Evolutionary conservation across 2,888 invertebrate genomes (phyloP), one percentile per base, ranked within the genome.

Genomic region (Cancer borealis): DNA sequence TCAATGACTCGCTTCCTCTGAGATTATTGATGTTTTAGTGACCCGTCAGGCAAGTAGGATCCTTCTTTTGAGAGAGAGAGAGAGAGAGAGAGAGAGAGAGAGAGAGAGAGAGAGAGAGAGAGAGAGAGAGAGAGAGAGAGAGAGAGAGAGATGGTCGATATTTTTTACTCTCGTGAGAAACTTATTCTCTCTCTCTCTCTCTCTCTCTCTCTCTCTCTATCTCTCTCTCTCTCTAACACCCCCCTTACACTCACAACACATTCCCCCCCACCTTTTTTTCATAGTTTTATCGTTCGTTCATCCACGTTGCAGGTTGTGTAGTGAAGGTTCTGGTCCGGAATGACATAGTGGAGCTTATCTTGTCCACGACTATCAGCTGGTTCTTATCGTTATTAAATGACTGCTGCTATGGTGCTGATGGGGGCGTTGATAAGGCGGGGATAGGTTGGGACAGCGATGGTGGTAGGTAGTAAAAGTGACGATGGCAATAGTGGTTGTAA

Each of bases 31-130:
- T 88, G n/a, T 46, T 46, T 49, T 26, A 17, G 46, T 14, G 47
- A 47, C 45, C 39, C 21, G 46, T 39, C 45, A 88, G 47, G 46
- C 30, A 5, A 46, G 21, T 26, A 8, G 47, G 14, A 47, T 21
- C 17, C 66, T 5, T 3, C n/a, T 14, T 14, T 54, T 54, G 87
- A 45, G 45, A 87, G 87, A 45, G 87, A 45, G 45, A 45, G 45
- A 45, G 87, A 87, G 45, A 87, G 45, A 87, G 45, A 87, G 46
- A 49, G 88, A 47, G 46, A 47, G 88, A 88, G 88, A 88, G 88
- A 88, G 88, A 88, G 88, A 88, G 88, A 88, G 88, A 88, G 88
- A 88, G 88, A 88, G 88, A 88, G 88, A 88, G 88, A 88, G 88
- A 88, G 88, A 88, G 88, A 88, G 88, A 88, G 88, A 88, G 88